These are phyloP conservation scores for Chymomyza caudatula DNA, from an alignment of 2,888 invertebrate genomes.

Conservation along the genomic window DNA sequence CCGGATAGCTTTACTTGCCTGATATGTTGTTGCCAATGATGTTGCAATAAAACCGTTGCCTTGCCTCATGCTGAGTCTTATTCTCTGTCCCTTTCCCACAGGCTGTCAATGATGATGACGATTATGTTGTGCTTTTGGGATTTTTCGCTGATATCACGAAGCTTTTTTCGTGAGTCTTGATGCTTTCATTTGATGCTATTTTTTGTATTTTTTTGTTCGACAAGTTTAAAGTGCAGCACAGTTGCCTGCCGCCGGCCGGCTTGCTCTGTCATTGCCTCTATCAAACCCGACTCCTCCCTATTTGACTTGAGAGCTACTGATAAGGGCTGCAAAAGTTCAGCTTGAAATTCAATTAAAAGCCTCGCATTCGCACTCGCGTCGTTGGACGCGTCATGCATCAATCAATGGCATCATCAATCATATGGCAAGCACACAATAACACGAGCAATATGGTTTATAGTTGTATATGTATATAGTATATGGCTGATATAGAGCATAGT, in stretches of 20 bases:
- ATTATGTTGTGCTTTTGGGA: slow-evolving; percentile 47
- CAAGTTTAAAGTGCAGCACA: neutral
- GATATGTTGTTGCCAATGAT: slow-evolving; percentile 45
- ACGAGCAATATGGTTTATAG: slow-evolving; percentile 4
- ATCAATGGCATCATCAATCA: slow-evolving; percentile 68
- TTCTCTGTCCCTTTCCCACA: neutral
- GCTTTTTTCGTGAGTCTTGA: neutral
- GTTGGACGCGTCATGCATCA: slow-evolving; percentile 62
- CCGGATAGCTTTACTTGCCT: neutral
- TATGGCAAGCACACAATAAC: slow-evolving; percentile 39
- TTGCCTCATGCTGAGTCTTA: neutral
- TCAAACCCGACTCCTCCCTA: neutral
- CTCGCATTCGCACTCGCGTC: neutral
- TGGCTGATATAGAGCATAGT: neutral
- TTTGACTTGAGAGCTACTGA: neutral
- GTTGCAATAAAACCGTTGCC: slow-evolving; percentile 61
- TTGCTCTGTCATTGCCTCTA: neutral
- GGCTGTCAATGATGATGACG: slow-evolving; percentile 39
- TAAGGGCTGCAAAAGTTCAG: slow-evolving; percentile 35
- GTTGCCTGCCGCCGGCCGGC: too few species aligned
- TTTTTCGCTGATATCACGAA: neutral
- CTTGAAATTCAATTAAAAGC: slow-evolving; percentile 68
- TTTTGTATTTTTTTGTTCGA: neutral
- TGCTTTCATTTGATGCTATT: neutral
- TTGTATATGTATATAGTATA: neutral